These are phyloP conservation scores for Troglohyphantes excavatus DNA, from an alignment of 2,888 invertebrate species.

Conservation along the genomic window DNA sequence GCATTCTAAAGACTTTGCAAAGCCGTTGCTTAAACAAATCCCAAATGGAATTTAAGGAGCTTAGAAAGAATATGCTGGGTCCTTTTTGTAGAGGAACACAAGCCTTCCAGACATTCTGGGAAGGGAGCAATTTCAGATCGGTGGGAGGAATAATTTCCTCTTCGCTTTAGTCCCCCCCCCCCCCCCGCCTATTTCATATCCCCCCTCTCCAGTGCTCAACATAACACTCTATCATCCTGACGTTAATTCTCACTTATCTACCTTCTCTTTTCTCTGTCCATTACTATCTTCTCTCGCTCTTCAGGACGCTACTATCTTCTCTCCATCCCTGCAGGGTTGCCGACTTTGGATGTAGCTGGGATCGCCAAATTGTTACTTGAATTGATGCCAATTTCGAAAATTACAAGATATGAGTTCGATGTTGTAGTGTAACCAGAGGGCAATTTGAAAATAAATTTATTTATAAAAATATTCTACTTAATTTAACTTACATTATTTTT, in stretches of 20 bases:
- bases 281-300: conserved; percentile 58
- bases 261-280: conserved; percentile 49
- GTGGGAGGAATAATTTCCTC: conserved; percentile 55
- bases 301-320: conserved; percentile 20
- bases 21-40: conserved; percentile 40
- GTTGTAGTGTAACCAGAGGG: too few relatives aligned
- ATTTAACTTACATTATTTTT: too few relatives aligned
- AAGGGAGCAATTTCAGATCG: conserved; percentile 58
- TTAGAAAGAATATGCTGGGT: conserved; percentile 24
- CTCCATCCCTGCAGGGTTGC: conserved; percentile 26
- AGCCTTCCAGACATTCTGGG: conserved; percentile 22
- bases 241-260: conserved; percentile 78
- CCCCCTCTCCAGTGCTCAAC: conserved; percentile 40
- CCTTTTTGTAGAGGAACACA: not conserved
- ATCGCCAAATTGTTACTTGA: too few relatives aligned
- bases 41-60: conserved; percentile 49
- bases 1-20: not conserved
- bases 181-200: conserved; percentile 17
- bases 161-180: not conserved
- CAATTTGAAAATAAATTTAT: too few relatives aligned
- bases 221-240: conserved; percentile 77
- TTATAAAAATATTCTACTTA: too few relatives aligned
- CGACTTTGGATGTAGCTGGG: not conserved
- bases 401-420: too few relatives aligned
- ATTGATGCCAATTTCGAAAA: too few relatives aligned